Evolutionary conservation across 2,888 invertebrate species (phyloP).

Genomic region (Lottia gigantea): DNA sequence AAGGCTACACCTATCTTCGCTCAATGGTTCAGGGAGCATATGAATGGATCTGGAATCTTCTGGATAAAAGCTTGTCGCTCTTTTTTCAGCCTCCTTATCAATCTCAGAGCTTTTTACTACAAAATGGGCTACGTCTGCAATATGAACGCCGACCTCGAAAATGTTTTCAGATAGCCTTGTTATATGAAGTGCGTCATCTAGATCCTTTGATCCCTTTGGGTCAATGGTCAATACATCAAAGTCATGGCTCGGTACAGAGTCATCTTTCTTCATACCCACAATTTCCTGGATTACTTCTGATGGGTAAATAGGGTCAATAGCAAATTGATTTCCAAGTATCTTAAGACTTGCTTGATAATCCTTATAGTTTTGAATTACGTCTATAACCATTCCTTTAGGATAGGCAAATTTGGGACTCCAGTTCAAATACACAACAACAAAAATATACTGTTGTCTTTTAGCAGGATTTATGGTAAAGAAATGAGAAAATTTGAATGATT

Average conservation of each 20-base stretch:
- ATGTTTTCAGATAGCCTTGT: conserved; percentile 16
- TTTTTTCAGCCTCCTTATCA: conserved; percentile 34
- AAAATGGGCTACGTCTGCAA: conserved; percentile 39
- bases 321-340: conserved; percentile 23
- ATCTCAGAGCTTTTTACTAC: conserved; percentile 31
- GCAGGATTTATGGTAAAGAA: conserved; percentile 31
- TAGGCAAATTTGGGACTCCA: conserved; percentile 39
- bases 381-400: conserved; percentile 42
- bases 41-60: conserved; percentile 22
- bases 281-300: background rate
- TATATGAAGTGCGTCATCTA: conserved; percentile 41
- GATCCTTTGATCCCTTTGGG: conserved; percentile 33
- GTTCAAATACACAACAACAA: conserved; percentile 39
- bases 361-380: conserved; percentile 30
- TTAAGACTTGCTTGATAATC: conserved; percentile 20
- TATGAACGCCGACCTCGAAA: conserved; percentile 37
- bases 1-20: conserved; percentile 30
- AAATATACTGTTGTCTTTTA: conserved; percentile 36
- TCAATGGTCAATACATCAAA: conserved; percentile 41
- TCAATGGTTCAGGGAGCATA: conserved; percentile 41
- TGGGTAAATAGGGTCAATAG: background rate
- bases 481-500: conserved; percentile 25
- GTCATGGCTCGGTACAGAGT: background rate
- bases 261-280: background rate
- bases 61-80: conserved; percentile 36